Base-by-base conservation (phyloP, 1,140 invertebrate genomes). In the Papilio polytes region DNA sequence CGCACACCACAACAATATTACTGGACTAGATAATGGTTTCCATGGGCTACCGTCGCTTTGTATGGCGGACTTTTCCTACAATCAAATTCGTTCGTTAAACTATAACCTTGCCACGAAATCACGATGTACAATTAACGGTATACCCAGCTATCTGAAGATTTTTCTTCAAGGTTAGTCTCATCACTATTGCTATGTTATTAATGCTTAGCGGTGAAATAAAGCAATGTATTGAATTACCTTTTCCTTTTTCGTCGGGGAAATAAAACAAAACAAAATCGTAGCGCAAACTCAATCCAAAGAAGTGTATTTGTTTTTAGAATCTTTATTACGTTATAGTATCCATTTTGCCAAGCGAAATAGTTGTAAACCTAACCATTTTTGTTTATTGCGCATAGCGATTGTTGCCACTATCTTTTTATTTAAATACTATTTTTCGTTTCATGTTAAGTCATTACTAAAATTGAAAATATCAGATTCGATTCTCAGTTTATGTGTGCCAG, bases 11-110 rank as follows among this genome's bases (percentile, higher is more conserved):
- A 98, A 98, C 89, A 96, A 96, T 66, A 93, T 98, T 3, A 96
- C 96, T 6, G 93, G 96, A 46, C 94, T 98, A 80, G 97, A 97
- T 46, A 96, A 96, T 85, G 97, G 98, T 91, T 98, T 98, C 89
- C 97, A 97, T 83, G 97, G 97, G 1, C 94, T 98, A 74, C 97
- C 97, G 1, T 96, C 96, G 0, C 94, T 98, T 3, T 98, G 97
- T 87, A 96, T 96, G 88, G 97, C 97, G 1, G 97, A 98, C 89
- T 92, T 98, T 2, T 97, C 97, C 3, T 96, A 97, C 84, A 98
- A 98, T 88, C 95, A 96, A 80, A 98, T 98, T 82, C 94, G 96
- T 48, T 94, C 96, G 8, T 95, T 98, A 12, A 97, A 97, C 63
- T 96, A 96, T 41, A 97, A 98, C 87, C 94, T 98, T 12, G 97